Percentiles rank a stretch among this genome's conserved stretches.
Conservation (phyloP, 1,140 invertebrate species). For the Drosophila chauvacae region DNA sequence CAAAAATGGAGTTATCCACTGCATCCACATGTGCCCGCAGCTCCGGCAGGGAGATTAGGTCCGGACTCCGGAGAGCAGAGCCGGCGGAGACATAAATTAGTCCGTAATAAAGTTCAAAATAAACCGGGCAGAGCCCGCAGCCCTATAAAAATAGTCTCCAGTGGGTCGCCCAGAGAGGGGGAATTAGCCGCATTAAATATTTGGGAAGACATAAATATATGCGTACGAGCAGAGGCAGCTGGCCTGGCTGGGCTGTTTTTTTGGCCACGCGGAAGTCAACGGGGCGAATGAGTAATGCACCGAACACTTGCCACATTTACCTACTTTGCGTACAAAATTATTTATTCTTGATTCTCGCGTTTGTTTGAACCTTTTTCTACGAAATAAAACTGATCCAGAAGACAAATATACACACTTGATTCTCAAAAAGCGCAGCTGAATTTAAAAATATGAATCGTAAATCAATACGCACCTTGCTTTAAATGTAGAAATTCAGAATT, state of each 20-base stretch:
- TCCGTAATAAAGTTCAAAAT: constrained; percentile 69
- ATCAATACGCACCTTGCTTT: not conserved
- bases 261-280: constrained; percentile 8
- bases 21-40: constrained; percentile 23
- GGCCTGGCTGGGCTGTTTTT: constrained; percentile 1
- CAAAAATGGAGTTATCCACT: constrained; percentile 39
- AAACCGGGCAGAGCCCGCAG: constrained; percentile 45
- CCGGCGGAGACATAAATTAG: constrained; percentile 69
- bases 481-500: not conserved
- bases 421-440: not conserved
- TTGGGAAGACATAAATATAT: constrained; percentile 64
- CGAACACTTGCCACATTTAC: constrained; percentile 6
- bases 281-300: constrained; percentile 29
- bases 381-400: not conserved
- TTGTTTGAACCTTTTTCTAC: not conserved
- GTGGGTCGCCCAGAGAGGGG: constrained; percentile 33
- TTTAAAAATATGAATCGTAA: constrained; percentile 4
- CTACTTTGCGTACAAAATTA: not conserved
- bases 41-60: constrained; percentile 8
- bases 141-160: constrained; percentile 70
- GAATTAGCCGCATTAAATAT: constrained; percentile 62
- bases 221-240: constrained; percentile 45
- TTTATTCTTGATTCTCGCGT: not conserved
- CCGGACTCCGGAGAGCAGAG: not conserved
- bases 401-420: not conserved